phyloP scores from a whole-genome alignment of 1,140 invertebrate species.

The Cryptotermes secundus region DNA sequence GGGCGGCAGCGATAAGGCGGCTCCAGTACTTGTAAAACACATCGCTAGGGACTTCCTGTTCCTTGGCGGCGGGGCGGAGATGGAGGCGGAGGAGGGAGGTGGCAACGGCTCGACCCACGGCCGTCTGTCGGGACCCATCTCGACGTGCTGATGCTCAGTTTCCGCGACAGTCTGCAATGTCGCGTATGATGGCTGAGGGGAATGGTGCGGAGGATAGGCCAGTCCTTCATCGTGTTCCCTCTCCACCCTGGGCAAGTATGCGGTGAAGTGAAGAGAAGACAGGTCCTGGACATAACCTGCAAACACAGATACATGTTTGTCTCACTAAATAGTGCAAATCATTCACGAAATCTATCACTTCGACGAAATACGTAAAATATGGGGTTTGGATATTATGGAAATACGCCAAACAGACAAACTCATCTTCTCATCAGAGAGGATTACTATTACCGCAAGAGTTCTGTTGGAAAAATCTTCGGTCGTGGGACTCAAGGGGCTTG shows the following conservation, averaged over 20 bases:
- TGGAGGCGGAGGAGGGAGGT: conserved; percentile 44
- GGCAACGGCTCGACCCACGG: conserved; percentile 49
- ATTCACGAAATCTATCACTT: too few relatives aligned
- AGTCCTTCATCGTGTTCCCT: background rate
- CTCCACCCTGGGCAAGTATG: conserved; percentile 54
- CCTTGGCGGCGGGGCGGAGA: conserved; percentile 43
- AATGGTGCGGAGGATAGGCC: conserved; percentile 47
- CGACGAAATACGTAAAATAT: too few relatives aligned
- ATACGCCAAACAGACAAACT: too few relatives aligned
- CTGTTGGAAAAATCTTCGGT: too few relatives aligned
- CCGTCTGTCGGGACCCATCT: background rate
- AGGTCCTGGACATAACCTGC: conserved; percentile 61
- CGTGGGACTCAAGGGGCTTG: too few relatives aligned
- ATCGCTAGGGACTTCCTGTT: conserved; percentile 69
- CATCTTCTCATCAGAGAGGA: too few relatives aligned
- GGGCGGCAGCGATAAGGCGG: conserved; percentile 74
- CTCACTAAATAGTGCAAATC: too few relatives aligned
- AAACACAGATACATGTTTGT: conserved; percentile 39
- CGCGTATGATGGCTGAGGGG: conserved; percentile 54
- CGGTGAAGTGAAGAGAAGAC: conserved; percentile 62
- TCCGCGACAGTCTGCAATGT: conserved; percentile 63
- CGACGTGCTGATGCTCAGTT: conserved; percentile 43
- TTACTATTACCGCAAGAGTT: too few relatives aligned
- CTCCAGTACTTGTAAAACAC: conserved; percentile 81
- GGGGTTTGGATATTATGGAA: too few relatives aligned